Evolutionary conservation across 2,113 vertebrate species (phyloP).

Genomic region (Lepus americanus): DNA sequence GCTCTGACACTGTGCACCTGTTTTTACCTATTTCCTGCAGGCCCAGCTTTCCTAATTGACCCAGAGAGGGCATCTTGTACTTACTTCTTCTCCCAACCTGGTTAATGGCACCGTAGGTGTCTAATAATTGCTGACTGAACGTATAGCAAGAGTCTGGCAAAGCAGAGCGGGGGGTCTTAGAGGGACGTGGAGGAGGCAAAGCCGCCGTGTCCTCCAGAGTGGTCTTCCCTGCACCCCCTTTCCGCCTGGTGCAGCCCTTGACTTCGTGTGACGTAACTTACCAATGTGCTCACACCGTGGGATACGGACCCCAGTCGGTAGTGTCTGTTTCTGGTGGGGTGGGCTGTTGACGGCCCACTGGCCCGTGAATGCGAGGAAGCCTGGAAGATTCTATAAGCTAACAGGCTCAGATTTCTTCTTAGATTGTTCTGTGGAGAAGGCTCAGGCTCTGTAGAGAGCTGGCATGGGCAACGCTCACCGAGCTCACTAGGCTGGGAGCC

Average conservation of each 20-base stretch:
- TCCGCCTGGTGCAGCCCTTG: not conserved
- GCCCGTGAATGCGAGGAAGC: not conserved
- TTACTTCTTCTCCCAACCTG: not conserved
- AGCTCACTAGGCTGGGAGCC: not conserved
- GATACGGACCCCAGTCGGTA: not conserved
- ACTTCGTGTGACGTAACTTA: conserved; percentile 34
- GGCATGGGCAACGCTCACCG: not conserved
- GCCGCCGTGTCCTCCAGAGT: not conserved
- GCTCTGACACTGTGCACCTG: not conserved
- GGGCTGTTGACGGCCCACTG: not conserved
- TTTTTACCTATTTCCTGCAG: conserved; percentile 24
- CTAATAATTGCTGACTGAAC: conserved; percentile 49
- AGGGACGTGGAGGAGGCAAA: not conserved
- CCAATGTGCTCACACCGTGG: not conserved
- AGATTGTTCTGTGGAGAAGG: conserved; percentile 10
- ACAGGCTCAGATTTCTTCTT: not conserved
- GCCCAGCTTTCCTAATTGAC: conserved; percentile 18
- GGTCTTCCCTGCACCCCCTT: not conserved
- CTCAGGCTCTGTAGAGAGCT: not conserved
- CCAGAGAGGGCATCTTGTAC: not conserved
- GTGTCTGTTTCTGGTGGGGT: not conserved
- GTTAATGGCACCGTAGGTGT: conserved; percentile 41
- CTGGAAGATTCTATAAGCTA: not conserved
- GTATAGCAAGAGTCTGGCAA: not conserved
- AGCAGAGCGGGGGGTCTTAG: not conserved